A percentile compares a stretch with the other conserved stretches of the same genome.
Conservation (phyloP, 2,888 invertebrate species). For the Neocrepidodera transversa region DNA sequence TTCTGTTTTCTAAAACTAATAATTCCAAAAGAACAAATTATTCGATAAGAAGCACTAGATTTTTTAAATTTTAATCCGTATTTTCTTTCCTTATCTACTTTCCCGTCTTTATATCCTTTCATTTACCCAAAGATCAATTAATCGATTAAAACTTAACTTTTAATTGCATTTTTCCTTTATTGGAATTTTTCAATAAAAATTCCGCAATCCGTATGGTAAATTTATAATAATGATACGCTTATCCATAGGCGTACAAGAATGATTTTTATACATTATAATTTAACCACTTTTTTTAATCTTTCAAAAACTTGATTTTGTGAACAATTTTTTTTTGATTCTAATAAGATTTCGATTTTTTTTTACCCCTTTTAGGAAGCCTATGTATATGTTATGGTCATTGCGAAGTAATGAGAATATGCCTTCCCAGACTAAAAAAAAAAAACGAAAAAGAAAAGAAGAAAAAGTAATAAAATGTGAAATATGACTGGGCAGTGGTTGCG, state of each 20-base stretch:
- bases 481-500: conserved; percentile 15
- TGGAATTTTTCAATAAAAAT: conserved; percentile 28
- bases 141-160: conserved; percentile 16
- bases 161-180: conserved; percentile 24
- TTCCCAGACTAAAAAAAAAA: neutral
- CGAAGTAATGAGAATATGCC: conserved; percentile 4
- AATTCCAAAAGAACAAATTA: neutral
- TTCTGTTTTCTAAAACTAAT: too few species aligned
- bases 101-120: neutral
- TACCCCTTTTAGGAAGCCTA: neutral
- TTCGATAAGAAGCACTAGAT: neutral
- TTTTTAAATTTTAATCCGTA: neutral
- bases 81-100: conserved; percentile 12
- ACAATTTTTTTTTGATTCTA: too few species aligned
- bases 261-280: neutral
- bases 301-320: neutral
- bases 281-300: too few species aligned
- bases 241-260: neutral
- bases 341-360: too few species aligned
- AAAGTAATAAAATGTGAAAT: conserved; percentile 24
- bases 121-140: conserved; percentile 16
- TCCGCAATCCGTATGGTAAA: conserved; percentile 19
- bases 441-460: neutral
- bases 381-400: neutral
- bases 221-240: conserved; percentile 12